Evolutionary conservation across 2,113 vertebrate species (phyloP).

Genomic region (Mugil cephalus): DNA sequence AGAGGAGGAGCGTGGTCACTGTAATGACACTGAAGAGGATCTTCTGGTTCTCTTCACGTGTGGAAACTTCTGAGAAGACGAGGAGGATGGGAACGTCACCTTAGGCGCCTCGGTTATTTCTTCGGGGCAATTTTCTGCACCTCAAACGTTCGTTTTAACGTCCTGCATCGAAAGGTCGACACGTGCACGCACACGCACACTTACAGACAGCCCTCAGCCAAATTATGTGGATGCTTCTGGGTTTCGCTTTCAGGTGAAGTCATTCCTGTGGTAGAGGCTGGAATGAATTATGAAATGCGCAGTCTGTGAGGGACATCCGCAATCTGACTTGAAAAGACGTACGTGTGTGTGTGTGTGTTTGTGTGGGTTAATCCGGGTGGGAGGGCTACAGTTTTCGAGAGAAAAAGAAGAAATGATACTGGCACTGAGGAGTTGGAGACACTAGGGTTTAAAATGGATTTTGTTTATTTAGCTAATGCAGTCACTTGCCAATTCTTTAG

Average conservation of each 20-base stretch:
- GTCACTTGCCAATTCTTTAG: too few species aligned
- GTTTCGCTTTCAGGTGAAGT: slow-evolving; percentile 57
- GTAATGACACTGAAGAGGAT: slow-evolving; percentile 47
- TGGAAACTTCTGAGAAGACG: not conserved
- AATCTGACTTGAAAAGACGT: not conserved
- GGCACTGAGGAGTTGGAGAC: too few species aligned
- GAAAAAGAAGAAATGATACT: not conserved
- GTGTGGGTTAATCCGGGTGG: slow-evolving; percentile 31
- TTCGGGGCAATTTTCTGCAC: slow-evolving; percentile 7
- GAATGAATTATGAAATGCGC: slow-evolving; percentile 39
- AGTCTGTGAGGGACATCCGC: slow-evolving; percentile 25
- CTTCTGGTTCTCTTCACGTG: not conserved
- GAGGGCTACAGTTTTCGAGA: slow-evolving; percentile 20
- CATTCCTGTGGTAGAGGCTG: slow-evolving; percentile 66
- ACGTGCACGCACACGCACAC: slow-evolving; percentile 22
- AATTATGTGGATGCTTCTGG: slow-evolving; percentile 43
- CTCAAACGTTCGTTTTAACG: not conserved
- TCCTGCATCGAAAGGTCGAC: not conserved
- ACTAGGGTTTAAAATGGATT: too few species aligned
- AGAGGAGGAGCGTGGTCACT: not conserved
- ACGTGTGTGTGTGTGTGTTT: slow-evolving; percentile 13
- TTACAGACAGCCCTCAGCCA: slow-evolving; percentile 1
- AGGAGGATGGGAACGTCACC: not conserved
- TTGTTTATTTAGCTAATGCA: too few species aligned
- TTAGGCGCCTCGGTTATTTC: slow-evolving; percentile 4